These are phyloP conservation scores for Ornithorhynchus anatinus DNA, from an alignment of 2,113 vertebrate genomes.

Conservation along the genomic window DNA sequence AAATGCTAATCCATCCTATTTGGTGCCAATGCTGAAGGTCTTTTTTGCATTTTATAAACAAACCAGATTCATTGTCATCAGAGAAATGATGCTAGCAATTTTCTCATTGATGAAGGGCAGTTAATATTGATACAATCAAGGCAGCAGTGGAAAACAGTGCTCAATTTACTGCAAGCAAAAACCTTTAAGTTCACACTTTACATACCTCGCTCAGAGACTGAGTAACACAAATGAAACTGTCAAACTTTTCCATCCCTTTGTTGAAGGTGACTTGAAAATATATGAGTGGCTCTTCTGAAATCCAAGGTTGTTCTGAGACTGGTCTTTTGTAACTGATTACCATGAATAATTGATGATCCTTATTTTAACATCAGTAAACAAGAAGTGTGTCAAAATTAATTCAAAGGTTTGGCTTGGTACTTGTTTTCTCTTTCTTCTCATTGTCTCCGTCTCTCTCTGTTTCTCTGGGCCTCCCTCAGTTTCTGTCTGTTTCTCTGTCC, in stretches of 20 bases:
- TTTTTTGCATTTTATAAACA: slow-evolving; percentile 54
- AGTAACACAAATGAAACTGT: background rate
- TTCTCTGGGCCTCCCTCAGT: rapidly evolving
- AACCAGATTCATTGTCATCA: slow-evolving; percentile 33
- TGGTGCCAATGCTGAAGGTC: slow-evolving; percentile 24
- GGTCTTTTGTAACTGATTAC: background rate
- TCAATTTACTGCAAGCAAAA: background rate
- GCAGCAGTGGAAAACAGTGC: slow-evolving; percentile 12
- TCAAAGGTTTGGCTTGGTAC: background rate
- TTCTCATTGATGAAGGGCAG: slow-evolving; percentile 12
- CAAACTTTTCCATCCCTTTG: background rate
- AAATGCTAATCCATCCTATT: slow-evolving; percentile 42
- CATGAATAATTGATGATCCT: rapidly evolving
- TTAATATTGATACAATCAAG: slow-evolving; percentile 8
- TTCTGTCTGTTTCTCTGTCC: background rate
- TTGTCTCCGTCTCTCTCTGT: background rate
- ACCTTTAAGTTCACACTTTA: background rate
- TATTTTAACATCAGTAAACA: background rate
- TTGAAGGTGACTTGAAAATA: background rate
- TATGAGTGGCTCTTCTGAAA: background rate
- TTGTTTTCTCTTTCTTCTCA: background rate
- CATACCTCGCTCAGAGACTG: background rate
- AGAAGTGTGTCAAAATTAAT: background rate
- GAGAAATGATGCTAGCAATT: slow-evolving; percentile 39
- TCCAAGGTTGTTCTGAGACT: background rate